phyloP scores from a whole-genome alignment of 2,113 vertebrate species.

The Vimba vimba region DNA sequence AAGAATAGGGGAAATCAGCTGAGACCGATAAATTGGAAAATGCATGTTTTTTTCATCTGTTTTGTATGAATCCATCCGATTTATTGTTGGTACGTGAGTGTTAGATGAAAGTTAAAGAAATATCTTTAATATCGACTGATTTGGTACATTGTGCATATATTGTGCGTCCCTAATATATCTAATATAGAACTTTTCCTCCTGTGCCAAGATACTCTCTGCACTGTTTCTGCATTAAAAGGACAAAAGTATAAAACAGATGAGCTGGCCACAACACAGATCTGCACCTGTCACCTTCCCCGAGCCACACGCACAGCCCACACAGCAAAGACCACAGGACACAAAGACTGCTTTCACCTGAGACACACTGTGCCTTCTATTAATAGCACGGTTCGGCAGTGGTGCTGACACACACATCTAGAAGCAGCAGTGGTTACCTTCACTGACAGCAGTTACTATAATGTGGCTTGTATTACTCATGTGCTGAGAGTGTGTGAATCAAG shows the following conservation, averaged over 20 bases:
- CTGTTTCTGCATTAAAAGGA: constrained; percentile 11
- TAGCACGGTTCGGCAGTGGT: not conserved
- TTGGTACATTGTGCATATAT: not conserved
- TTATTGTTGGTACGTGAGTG: not conserved
- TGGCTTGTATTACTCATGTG: constrained; percentile 35
- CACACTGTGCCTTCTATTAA: constrained; percentile 35
- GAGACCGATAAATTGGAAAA: no score
- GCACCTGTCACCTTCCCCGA: constrained; percentile 34
- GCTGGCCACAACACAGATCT: not conserved
- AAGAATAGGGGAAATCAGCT: not conserved
- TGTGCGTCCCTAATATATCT: not conserved
- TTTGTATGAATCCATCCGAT: not conserved
- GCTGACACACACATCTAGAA: constrained; percentile 40
- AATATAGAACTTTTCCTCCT: not conserved
- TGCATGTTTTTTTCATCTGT: not conserved
- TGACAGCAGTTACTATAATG: constrained; percentile 37
- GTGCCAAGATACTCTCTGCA: not conserved
- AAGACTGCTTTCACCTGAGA: constrained; percentile 42
- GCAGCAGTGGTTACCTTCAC: constrained; percentile 44
- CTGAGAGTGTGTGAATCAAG: constrained; percentile 39
- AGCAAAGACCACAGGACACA: constrained; percentile 41
- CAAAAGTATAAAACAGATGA: constrained; percentile 40
- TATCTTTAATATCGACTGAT: no score
- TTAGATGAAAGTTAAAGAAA: not conserved
- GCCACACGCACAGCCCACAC: constrained; percentile 21